A percentile compares a stretch with the other conserved stretches of the same genome.
Evolutionary conservation across 1,140 invertebrate species (phyloP).

Genomic region (Ectropis grisescens): DNA sequence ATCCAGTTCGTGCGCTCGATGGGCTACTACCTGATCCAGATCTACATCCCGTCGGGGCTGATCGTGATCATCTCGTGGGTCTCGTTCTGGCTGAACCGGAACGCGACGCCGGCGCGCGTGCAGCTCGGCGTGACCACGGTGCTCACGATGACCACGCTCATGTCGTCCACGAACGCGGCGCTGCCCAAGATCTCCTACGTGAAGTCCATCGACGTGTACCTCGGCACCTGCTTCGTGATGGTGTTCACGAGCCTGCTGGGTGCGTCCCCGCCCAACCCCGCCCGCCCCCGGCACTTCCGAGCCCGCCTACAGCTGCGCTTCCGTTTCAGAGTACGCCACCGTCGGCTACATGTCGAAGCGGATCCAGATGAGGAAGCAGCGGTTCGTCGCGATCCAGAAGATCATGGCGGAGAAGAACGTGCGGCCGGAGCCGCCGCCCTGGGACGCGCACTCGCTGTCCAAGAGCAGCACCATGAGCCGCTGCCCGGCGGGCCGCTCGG

Average conservation of each 20-base stretch:
- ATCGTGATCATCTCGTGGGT: conserved; percentile 99
- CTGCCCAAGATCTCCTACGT: conserved; percentile 99
- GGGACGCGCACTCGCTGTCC: conserved; percentile 73
- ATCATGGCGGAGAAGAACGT: conserved; percentile 92
- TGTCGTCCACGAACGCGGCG: conserved; percentile 98
- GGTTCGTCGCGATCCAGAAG: conserved; percentile 90
- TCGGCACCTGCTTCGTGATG: conserved; percentile 98
- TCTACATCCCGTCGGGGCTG: conserved; percentile 98
- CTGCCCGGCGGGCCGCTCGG: conserved; percentile 54
- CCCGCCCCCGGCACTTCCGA: not conserved
- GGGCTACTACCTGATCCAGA: conserved; percentile 99
- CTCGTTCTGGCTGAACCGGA: conserved; percentile 93
- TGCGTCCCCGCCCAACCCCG: conserved; percentile 58
- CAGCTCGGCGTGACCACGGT: conserved; percentile 97
- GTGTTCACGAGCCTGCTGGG: conserved; percentile 94
- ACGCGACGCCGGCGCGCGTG: conserved; percentile 96
- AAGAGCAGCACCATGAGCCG: conserved; percentile 60
- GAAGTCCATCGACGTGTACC: conserved; percentile 98
- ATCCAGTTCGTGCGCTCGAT: conserved; percentile 98
- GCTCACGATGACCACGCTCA: conserved; percentile 98
- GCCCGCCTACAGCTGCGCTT: not conserved
- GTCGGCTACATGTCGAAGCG: conserved; percentile 97
- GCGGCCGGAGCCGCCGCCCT: conserved; percentile 78
- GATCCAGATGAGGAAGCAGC: conserved; percentile 95
- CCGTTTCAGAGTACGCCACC: conserved; percentile 88